Evolutionary conservation across 30 jellyfish, hydroid and myxozoan genomes (phyloP).

Genomic region (Chironex yamaguchii): DNA sequence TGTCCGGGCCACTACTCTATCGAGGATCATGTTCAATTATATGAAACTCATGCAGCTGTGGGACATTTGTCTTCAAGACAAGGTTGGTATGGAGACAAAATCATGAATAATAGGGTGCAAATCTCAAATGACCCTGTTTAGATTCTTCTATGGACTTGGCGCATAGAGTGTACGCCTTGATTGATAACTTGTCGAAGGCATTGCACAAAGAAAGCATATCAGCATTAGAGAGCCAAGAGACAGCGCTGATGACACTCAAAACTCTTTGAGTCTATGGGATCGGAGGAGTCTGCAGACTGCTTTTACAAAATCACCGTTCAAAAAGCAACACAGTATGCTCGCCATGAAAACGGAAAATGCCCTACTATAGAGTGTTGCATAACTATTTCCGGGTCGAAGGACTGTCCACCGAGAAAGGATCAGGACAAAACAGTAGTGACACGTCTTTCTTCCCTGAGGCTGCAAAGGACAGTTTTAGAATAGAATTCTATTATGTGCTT

Average conservation of each 20-base stretch:
- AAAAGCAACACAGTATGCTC: constrained; percentile 1
- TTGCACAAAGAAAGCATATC: constrained; percentile 14
- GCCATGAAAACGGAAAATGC: neutral
- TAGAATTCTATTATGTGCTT: neutral
- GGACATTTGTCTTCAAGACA: constrained; percentile 27
- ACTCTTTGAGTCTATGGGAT: constrained; percentile 1
- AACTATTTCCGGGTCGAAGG: neutral
- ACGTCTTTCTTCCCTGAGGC: too few species aligned
- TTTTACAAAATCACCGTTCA: neutral
- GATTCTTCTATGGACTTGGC: too few species aligned
- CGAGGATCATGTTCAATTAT: constrained; percentile 20
- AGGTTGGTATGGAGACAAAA: constrained; percentile 11
- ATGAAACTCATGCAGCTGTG: constrained; percentile 3
- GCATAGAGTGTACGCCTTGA: too few species aligned
- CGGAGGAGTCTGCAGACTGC: constrained; percentile 1
- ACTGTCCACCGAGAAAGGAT: neutral
- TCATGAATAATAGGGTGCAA: too few species aligned
- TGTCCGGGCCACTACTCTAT: constrained; percentile 12
- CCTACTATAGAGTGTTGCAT: neutral
- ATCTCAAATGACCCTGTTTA: too few species aligned
- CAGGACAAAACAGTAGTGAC: too few species aligned
- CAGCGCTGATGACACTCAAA: constrained; percentile 6
- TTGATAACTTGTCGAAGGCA: constrained; percentile 10
- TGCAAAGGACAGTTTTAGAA: neutral
- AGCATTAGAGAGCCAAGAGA: constrained; percentile 17